Conservation (phyloP, 2,888 invertebrate species). For the Drosophila gaucha region DNA sequence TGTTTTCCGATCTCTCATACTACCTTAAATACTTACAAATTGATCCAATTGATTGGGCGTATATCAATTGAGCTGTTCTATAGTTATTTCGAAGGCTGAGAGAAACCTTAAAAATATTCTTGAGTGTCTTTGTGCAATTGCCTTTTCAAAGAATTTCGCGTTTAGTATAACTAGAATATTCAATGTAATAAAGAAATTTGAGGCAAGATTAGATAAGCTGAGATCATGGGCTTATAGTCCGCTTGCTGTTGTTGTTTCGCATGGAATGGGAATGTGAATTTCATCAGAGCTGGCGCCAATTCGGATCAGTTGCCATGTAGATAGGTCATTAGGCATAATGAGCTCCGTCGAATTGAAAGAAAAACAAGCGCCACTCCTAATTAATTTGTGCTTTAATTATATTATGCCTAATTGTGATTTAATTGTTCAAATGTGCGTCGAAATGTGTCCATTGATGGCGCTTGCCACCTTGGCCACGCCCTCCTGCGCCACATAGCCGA, state of each 20-base stretch:
- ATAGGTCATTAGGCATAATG: not conserved
- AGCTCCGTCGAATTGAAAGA: not conserved
- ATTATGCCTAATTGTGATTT: conserved; percentile 16
- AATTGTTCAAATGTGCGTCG: conserved; percentile 49
- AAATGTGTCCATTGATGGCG: conserved; percentile 58
- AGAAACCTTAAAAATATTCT: too few relatives aligned
- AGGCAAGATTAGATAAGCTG: conserved; percentile 29
- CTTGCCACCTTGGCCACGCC: conserved; percentile 49
- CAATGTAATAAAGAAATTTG: not conserved
- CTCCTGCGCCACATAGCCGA: conserved; percentile 56
- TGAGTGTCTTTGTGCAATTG: too few relatives aligned
- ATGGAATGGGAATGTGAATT: not conserved
- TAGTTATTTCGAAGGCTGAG: not conserved
- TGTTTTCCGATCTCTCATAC: not conserved
- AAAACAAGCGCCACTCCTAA: not conserved
- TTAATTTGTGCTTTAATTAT: conserved; percentile 9
- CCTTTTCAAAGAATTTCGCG: too few relatives aligned
- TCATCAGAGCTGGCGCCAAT: conserved; percentile 10
- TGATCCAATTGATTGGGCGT: conserved; percentile 18
- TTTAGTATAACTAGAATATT: not conserved
- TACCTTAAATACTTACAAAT: conserved; percentile 5
- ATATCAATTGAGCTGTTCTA: conserved; percentile 1
- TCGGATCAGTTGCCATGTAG: not conserved
- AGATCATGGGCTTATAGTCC: conserved; percentile 4
- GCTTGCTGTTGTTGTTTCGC: not conserved